Base-by-base conservation (phyloP, 2,888 invertebrate genomes). In the Eledone cirrhosa region DNA sequence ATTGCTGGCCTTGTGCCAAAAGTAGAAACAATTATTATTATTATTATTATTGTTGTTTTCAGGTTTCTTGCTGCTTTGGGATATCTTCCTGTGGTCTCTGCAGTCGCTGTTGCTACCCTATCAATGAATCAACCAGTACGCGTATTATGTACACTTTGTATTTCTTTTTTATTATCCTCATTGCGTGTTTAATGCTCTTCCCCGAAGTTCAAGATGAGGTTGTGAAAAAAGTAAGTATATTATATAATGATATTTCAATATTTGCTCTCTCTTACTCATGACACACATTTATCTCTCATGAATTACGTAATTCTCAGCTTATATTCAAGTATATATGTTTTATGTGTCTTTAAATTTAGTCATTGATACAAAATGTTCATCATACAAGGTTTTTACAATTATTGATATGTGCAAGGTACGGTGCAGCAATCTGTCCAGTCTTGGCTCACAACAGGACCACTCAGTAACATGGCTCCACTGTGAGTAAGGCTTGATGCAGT, bases 111-210 rank as follows among this genome's bases (percentile, higher is more conserved):
- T 88, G 89, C 16, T 91, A 90, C 7, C 84, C 87, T 24, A 87
- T 91, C 77, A 89, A 88, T 77, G 91, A 91, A 82, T 91, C 91
- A 0, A 91, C 90, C 27, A 88, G 90, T 22, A 91, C 91, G 22
- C 86, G 92, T 14, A 81, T 90, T 27, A 90, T 91, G 89, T 92
- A 91, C 84, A 90, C 90, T 0, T 48, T 90, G 5, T 87, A 90
- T 77, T 85, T 91, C 3, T 81, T 91, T 7, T 74, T 91, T 2
- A 88, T 88, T 22, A 89, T 90, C 29, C 79, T 88, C 4, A 84
- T 91, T 31, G 90, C 89, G 81, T 90, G 90, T 80, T 80, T 91
- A 47, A 91, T 91, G 90, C 86, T 91, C 63, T 88, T 90, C n/a
- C 88, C 89, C 47, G 85, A 89, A 63, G 74, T 87, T 22, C 84